Evolutionary conservation across 2,113 vertebrate genomes (phyloP).

Genomic region (Rostratula benghalensis): DNA sequence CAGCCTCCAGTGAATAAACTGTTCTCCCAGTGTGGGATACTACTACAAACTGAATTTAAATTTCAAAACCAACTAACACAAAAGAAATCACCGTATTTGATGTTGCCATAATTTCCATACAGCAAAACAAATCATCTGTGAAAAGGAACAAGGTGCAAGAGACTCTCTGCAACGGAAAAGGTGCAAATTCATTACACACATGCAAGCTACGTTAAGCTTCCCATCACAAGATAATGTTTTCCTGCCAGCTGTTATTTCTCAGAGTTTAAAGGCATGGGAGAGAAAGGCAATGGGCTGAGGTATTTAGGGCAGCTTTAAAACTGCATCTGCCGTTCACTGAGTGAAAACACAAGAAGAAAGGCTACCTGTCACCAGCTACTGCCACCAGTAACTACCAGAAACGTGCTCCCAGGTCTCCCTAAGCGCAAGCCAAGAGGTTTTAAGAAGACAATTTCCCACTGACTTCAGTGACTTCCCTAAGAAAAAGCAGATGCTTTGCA

Average conservation of each 20-base stretch:
- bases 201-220: background rate
- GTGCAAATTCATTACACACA: background rate
- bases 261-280: background rate
- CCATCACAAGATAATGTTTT: background rate
- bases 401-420: background rate
- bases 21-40: background rate
- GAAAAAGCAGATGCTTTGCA: background rate
- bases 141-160: background rate
- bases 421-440: background rate
- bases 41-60: background rate
- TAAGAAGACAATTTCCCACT: background rate
- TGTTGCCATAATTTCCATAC: background rate
- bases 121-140: background rate
- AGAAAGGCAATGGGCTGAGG: background rate
- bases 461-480: background rate
- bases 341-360: background rate
- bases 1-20: background rate
- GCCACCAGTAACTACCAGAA: background rate
- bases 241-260: background rate
- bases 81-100: background rate
- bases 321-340: background rate
- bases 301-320: background rate
- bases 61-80: background rate
- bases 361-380: background rate
- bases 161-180: background rate